phyloP scores from a whole-genome alignment of 2,797 vertebrate genomes.

The Coregonus suidteri region DNA sequence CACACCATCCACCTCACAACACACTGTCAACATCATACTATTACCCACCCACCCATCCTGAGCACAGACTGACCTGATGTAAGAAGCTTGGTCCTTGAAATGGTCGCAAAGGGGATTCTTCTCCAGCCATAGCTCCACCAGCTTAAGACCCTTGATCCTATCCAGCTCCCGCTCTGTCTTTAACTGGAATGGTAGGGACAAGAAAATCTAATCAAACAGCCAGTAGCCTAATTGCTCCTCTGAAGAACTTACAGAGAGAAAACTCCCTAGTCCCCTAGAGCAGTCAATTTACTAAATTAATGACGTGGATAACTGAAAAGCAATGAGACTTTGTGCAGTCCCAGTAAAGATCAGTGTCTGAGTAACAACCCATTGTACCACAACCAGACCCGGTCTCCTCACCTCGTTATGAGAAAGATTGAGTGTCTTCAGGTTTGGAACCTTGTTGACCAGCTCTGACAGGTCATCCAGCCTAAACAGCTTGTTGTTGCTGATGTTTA shows the following conservation, averaged over 20 bases:
- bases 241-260: neutral
- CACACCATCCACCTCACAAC: neutral
- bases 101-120: conserved; percentile 83
- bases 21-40: neutral
- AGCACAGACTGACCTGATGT: conserved; percentile 84
- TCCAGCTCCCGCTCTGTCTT: conserved; percentile 87
- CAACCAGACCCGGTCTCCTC: conserved; percentile 23
- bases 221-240: neutral
- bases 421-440: conserved; percentile 82
- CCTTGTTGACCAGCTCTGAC: conserved; percentile 77
- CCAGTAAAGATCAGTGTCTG: neutral
- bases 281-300: neutral
- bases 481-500: conserved; percentile 87
- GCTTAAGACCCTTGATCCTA: conserved; percentile 85
- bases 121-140: conserved; percentile 88
- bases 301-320: neutral
- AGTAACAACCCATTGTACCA: neutral
- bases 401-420: conserved; percentile 90
- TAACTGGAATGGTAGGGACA: conserved; percentile 69
- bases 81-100: conserved; percentile 85
- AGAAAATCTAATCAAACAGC: neutral
- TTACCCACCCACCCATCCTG: neutral
- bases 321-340: neutral
- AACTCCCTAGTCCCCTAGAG: neutral
- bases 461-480: conserved; percentile 84